Conservation (phyloP, 1,140 invertebrate species). For the Drosophila mauritiana region DNA sequence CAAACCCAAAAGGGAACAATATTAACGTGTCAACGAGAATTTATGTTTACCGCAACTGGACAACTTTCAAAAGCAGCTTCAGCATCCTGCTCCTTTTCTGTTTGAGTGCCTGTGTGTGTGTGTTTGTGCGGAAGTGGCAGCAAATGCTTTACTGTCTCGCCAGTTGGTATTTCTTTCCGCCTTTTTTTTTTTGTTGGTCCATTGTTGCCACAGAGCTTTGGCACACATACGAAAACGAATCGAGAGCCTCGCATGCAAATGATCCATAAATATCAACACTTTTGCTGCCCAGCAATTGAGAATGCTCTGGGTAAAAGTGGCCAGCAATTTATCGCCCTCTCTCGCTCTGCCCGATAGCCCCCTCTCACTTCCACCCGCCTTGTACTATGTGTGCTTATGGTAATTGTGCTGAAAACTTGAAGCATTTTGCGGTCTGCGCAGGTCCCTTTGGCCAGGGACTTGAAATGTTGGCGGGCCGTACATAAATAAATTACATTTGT, state of each 20-base stretch:
- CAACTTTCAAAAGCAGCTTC: conserved; percentile 81
- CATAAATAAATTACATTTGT: conserved; percentile 83
- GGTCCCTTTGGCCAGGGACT: conserved; percentile 33
- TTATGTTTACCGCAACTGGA: conserved; percentile 83
- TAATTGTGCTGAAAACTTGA: conserved; percentile 83
- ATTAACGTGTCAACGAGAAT: conserved; percentile 83
- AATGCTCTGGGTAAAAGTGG: conserved; percentile 68
- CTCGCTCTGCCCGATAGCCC: conserved; percentile 8
- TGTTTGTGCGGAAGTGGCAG: conserved; percentile 70
- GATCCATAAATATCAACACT: conserved; percentile 83
- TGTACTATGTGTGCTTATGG: conserved; percentile 68
- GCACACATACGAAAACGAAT: conserved; percentile 43
- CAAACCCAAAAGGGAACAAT: conserved; percentile 81
- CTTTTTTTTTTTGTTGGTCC: conserved; percentile 20
- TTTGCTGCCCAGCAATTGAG: conserved; percentile 65
- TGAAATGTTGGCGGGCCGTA: conserved; percentile 53
- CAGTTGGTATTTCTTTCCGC: conserved; percentile 70
- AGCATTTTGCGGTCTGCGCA: conserved; percentile 71
- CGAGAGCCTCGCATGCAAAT: conserved; percentile 70
- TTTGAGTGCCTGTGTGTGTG: conserved; percentile 13
- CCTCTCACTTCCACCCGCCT: conserved; percentile 8
- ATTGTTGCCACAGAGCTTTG: conserved; percentile 58
- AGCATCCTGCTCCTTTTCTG: conserved; percentile 45
- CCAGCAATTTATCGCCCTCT: conserved; percentile 65
- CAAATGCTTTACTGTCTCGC: conserved; percentile 81